Percentiles rank a stretch among this genome's conserved stretches.
Conservation (phyloP, 2,113 vertebrate genomes). For the Anhinga anhinga region DNA sequence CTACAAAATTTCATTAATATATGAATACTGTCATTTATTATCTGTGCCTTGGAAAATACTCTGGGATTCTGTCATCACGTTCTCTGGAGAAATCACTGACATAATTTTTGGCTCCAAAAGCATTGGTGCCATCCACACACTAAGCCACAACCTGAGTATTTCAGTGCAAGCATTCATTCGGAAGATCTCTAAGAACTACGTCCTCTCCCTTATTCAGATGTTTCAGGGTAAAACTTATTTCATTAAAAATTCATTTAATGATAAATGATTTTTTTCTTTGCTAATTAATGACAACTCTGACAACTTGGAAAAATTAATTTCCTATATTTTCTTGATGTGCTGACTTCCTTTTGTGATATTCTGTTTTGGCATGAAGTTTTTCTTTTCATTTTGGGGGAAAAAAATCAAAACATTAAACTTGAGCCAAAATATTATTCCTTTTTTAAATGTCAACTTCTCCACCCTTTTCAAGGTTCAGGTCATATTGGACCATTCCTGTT, state of each 20-base stretch:
- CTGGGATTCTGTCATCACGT: neutral
- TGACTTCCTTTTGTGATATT: neutral
- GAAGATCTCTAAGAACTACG: neutral
- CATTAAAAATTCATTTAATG: neutral
- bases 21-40: neutral
- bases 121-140: neutral
- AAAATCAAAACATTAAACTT: neutral
- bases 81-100: neutral
- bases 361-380: neutral
- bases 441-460: neutral
- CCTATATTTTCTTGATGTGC: neutral
- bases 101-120: neutral
- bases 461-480: neutral
- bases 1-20: neutral
- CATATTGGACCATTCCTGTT: neutral
- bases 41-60: neutral
- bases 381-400: neutral
- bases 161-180: accelerated
- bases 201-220: neutral
- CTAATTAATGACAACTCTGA: neutral
- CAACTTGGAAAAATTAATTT: neutral
- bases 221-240: neutral
- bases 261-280: neutral
- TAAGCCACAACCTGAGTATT: neutral
- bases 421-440: neutral